phyloP scores from a whole-genome alignment of 2,888 invertebrate species.

The Megamerina dolium region DNA sequence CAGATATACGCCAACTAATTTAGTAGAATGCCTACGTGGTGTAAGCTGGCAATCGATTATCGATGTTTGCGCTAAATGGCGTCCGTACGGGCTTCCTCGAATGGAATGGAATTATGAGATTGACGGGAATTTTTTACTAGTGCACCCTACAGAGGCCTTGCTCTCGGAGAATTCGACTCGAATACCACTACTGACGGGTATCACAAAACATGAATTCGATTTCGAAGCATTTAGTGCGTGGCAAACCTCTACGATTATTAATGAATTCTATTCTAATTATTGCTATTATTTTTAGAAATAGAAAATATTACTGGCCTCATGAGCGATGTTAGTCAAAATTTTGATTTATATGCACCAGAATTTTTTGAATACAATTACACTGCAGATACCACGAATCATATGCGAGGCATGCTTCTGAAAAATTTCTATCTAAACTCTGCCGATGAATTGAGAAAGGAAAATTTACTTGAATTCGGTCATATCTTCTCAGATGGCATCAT shows the following conservation, averaged over 20 bases:
- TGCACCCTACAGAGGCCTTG: slow-evolving; percentile 54
- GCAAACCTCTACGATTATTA: too few species aligned
- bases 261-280: too few species aligned
- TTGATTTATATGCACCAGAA: slow-evolving; percentile 37
- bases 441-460: too few species aligned
- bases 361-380: slow-evolving; percentile 48
- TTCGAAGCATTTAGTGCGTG: slow-evolving; percentile 40
- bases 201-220: slow-evolving; percentile 55
- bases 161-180: slow-evolving; percentile 52
- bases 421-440: too few species aligned
- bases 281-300: too few species aligned
- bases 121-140: slow-evolving; percentile 57
- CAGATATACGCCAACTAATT: slow-evolving; percentile 50
- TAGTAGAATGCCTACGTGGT: slow-evolving; percentile 54
- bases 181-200: slow-evolving; percentile 59
- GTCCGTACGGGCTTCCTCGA: slow-evolving; percentile 28
- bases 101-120: slow-evolving; percentile 51
- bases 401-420: too few species aligned
- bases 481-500: slow-evolving; percentile 56
- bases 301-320: slow-evolving; percentile 26
- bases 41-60: slow-evolving; percentile 31
- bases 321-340: slow-evolving; percentile 31
- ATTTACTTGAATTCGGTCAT: slow-evolving; percentile 33
- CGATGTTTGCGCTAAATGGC: slow-evolving; percentile 29
- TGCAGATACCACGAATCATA: not conserved